Percentiles rank a stretch among this genome's conserved stretches.
phyloP scores from a whole-genome alignment of 2,888 invertebrate genomes.

The Aspidiotus destructor region DNA sequence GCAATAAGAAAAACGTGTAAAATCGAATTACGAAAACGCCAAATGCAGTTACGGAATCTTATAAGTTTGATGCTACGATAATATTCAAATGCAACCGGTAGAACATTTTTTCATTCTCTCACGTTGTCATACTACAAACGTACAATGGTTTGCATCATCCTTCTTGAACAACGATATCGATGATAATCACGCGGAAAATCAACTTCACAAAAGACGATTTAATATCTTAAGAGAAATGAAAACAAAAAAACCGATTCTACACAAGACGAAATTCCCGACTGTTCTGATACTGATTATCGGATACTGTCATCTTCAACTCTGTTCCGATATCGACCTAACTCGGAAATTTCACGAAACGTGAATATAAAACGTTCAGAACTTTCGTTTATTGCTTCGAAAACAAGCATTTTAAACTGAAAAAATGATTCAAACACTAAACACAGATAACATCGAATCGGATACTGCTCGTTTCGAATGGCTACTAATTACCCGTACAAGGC shows the following conservation, averaged over 20 bases:
- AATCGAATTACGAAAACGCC: neutral
- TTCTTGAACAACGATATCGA: too few relatives aligned
- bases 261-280: neutral
- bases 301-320: too few relatives aligned
- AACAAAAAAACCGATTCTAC: neutral
- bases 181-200: too few relatives aligned
- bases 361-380: too few relatives aligned
- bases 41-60: neutral
- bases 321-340: too few relatives aligned
- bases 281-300: neutral
- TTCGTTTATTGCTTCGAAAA: too few relatives aligned
- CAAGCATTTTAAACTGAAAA: neutral
- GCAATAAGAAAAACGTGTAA: constrained; percentile 37
- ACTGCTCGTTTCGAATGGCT: constrained; percentile 10
- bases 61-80: neutral
- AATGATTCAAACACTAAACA: neutral
- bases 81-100: neutral
- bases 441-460: neutral
- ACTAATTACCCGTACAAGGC: constrained; percentile 29
- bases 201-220: too few relatives aligned
- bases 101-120: neutral
- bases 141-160: too few relatives aligned
- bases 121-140: neutral
- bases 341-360: too few relatives aligned
- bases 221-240: neutral